Evolutionary conservation across 2,888 invertebrate genomes (phyloP).

Genomic region (Pasiphila rectangulata): DNA sequence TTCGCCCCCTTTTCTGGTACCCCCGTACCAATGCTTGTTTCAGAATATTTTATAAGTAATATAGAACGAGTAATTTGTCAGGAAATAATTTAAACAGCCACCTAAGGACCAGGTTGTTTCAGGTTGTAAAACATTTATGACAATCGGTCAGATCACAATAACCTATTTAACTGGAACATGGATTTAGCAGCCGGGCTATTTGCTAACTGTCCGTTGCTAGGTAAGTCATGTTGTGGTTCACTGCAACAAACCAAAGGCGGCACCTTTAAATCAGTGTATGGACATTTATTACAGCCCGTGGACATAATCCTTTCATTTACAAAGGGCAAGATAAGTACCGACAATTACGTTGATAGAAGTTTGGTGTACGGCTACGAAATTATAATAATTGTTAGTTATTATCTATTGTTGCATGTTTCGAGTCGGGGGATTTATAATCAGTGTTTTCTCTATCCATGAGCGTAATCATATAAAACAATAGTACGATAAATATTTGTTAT

Average conservation of each 20-base stretch:
- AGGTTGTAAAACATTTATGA: too few relatives aligned
- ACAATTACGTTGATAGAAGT: slow-evolving; percentile 24
- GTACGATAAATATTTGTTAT: too few relatives aligned
- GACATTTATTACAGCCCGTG: slow-evolving; percentile 16
- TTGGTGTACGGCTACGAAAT: slow-evolving; percentile 20
- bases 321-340: slow-evolving; percentile 19
- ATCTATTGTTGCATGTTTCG: slow-evolving; percentile 21
- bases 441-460: slow-evolving; percentile 3
- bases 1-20: too few relatives aligned
- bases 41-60: too few relatives aligned
- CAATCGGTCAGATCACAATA: not conserved
- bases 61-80: too few relatives aligned
- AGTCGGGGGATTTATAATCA: slow-evolving; percentile 7
- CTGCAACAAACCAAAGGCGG: slow-evolving; percentile 16
- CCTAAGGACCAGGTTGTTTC: too few relatives aligned
- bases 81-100: too few relatives aligned
- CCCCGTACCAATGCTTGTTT: too few relatives aligned
- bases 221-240: slow-evolving; percentile 9
- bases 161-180: not conserved
- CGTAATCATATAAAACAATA: too few relatives aligned
- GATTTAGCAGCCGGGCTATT: slow-evolving; percentile 1
- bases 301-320: slow-evolving; percentile 22
- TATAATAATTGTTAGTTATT: slow-evolving; percentile 20
- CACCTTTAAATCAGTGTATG: slow-evolving; percentile 18
- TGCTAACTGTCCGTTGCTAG: slow-evolving; percentile 17